phyloP scores from a whole-genome alignment of 92 coral and sea anemone genomes.

The Actinernus sp. region DNA sequence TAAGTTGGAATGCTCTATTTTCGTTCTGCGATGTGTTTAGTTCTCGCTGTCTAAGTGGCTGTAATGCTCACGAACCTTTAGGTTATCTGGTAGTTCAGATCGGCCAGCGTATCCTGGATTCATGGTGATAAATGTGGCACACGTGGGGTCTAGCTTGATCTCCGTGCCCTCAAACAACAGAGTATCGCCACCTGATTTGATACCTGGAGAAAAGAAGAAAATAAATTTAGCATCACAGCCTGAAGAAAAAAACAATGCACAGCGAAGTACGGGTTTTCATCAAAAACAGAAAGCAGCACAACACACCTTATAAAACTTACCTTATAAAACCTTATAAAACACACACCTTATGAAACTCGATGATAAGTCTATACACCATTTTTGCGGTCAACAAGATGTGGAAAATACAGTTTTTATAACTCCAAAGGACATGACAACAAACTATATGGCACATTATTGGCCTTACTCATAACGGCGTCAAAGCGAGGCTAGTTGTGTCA shows the following conservation, averaged over 20 bases:
- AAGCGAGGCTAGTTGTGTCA: too few relatives aligned
- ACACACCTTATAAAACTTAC: too few relatives aligned
- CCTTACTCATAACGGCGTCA: too few relatives aligned
- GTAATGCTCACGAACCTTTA: slow-evolving; percentile 62
- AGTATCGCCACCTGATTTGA: slow-evolving; percentile 94
- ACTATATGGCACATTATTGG: too few relatives aligned
- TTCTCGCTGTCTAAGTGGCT: too few relatives aligned
- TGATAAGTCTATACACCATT: too few relatives aligned
- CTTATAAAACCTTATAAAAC: too few relatives aligned
- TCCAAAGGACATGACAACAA: too few relatives aligned
- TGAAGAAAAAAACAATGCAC: not conserved
- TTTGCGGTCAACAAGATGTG: too few relatives aligned
- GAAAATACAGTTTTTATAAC: too few relatives aligned
- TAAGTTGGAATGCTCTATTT: not conserved
- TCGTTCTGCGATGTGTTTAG: too few relatives aligned
- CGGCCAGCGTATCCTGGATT: slow-evolving; percentile 99
- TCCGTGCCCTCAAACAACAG: slow-evolving; percentile 98
- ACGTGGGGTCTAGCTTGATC: slow-evolving; percentile 86
- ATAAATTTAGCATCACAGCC: not conserved
- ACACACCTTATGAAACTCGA: too few relatives aligned
- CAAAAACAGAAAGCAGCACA: not conserved
- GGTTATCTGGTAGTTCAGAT: slow-evolving; percentile 96
- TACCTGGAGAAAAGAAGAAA: slow-evolving; percentile 53
- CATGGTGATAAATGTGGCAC: slow-evolving; percentile 97
- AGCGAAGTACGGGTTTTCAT: not conserved